Evolutionary conservation across 2,888 invertebrate genomes (phyloP), one percentile per base, ranked within the genome.

Genomic region (Eumerus sabulonum): DNA sequence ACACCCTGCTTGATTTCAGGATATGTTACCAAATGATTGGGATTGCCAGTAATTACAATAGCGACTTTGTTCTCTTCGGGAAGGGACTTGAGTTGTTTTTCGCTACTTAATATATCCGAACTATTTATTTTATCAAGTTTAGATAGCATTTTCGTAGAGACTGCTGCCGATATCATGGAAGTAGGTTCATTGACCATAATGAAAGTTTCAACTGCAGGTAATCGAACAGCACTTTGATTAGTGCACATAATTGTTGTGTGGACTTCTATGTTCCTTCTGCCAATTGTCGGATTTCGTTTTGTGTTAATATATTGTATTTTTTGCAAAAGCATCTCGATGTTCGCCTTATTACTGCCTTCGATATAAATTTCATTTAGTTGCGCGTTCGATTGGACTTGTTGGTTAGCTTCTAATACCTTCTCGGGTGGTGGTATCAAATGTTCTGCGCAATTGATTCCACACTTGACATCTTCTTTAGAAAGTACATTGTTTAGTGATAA

Each of bases 251-350:
- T 84, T 9, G 88, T 86, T 16, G 88, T 87, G 1, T 86, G 86
- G 0, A 89, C 86, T 82, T 89, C 88, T 62, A 89, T 88, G 86
- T 96, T 97, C 18, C 99, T 91, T 4, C 98, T 91, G 4, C 98
- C 99, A 3, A 98, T 97, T n/a, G 98, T 98, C 13, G 98, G 98
- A 90, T 94, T 96, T 84, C 94, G 93, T 68, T 98, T 92, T 12
- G 94, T 93, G 90, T 99, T 99, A 9, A 95, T 94, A 89, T 99
- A 99, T 57, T 97, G 94, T 83, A 99, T 94, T 85, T 95, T 93
- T 7, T 95, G 93, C 76, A 97, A 91, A 53, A 98, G 88, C 1
- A 93, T 94, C 89, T 98, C 97, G 83, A 98, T 92, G 87, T 98
- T 97, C 12, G 94, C 95, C 82, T 95, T 94, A 86, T 96, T 96